These are phyloP conservation scores for Selenia dentaria DNA, from an alignment of 2,888 invertebrate genomes.

Conservation along the genomic window DNA sequence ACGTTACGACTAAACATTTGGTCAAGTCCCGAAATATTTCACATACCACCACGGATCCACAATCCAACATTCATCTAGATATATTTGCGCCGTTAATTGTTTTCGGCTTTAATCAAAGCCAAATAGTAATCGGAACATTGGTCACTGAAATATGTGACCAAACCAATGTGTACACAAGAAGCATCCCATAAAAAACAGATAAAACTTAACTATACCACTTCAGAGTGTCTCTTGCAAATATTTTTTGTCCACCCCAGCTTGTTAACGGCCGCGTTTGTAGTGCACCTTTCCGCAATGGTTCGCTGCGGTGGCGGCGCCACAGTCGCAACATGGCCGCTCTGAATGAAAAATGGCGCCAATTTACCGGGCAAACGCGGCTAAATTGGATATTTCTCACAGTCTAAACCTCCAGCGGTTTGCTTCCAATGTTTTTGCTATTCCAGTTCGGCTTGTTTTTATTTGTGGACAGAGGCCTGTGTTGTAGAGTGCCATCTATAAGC, in stretches of 20 bases:
- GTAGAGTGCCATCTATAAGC: conserved; percentile 19
- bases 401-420: conserved; percentile 56
- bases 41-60: too few relatives aligned
- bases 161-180: too few relatives aligned
- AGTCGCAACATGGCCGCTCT: conserved; percentile 61
- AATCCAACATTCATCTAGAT: too few relatives aligned
- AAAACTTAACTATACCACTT: too few relatives aligned
- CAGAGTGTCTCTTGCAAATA: background rate
- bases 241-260: conserved; percentile 12
- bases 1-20: too few relatives aligned
- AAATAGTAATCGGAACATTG: too few relatives aligned
- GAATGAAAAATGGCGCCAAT: conserved; percentile 80
- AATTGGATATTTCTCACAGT: conserved; percentile 80
- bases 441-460: conserved; percentile 35
- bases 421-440: conserved; percentile 49
- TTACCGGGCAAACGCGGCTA: conserved; percentile 75
- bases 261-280: conserved; percentile 21
- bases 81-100: too few relatives aligned
- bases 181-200: too few relatives aligned
- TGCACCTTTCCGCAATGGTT: conserved; percentile 23
- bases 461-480: conserved; percentile 29
- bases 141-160: too few relatives aligned
- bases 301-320: conserved; percentile 47
- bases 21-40: too few relatives aligned
- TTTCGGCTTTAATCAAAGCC: too few relatives aligned